phyloP scores from a whole-genome alignment of 2,797 vertebrate species.

The Meda fulgida region DNA sequence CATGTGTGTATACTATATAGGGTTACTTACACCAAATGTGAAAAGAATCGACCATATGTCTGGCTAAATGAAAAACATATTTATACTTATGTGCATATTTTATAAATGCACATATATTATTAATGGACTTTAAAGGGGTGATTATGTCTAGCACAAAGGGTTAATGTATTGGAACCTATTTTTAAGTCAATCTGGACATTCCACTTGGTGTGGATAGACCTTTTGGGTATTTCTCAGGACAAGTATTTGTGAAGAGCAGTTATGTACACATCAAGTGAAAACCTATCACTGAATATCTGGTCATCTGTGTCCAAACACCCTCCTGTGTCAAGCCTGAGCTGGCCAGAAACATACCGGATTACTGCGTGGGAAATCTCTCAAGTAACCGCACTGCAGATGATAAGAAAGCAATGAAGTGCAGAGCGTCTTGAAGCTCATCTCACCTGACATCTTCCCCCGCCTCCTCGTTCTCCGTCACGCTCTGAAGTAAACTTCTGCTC shows the following conservation, averaged over 20 bases:
- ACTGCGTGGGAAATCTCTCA: not conserved
- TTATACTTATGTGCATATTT: not conserved
- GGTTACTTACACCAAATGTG: not conserved
- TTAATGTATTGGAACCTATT: not conserved
- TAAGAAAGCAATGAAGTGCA: slow-evolving; percentile 21
- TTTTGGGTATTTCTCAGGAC: not conserved
- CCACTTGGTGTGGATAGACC: not conserved
- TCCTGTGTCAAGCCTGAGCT: slow-evolving; percentile 14
- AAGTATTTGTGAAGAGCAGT: not conserved
- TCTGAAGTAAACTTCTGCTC: slow-evolving; percentile 74
- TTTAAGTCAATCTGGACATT: not conserved
- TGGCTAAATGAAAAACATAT: not conserved
- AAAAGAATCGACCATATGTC: not conserved
- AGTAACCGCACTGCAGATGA: not conserved
- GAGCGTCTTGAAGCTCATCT: slow-evolving; percentile 24
- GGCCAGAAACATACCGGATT: slow-evolving; percentile 5
- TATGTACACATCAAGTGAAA: not conserved
- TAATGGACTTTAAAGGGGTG: not conserved
- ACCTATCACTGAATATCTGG: slow-evolving; percentile 1
- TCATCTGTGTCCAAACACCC: slow-evolving; percentile 20
- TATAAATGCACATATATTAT: not conserved
- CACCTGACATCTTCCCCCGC: slow-evolving; percentile 61
- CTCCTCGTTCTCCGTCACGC: slow-evolving; percentile 70
- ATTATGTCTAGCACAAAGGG: not conserved
- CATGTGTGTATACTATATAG: not conserved